Conservation (phyloP, 1,140 invertebrate genomes). For the Nymphalis io region DNA sequence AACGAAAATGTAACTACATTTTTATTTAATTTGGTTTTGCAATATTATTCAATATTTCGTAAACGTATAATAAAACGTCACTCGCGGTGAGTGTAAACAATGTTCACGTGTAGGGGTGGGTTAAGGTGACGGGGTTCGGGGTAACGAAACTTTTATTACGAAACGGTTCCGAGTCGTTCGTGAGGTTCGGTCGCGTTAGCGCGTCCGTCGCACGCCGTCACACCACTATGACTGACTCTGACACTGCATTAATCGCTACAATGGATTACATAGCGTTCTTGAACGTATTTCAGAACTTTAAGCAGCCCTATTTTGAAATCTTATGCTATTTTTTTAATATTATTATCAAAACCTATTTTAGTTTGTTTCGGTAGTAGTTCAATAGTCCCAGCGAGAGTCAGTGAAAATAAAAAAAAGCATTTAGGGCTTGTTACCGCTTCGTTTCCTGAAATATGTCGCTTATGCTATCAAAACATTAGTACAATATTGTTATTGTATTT, state of each 20-base stretch:
- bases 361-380: too few relatives aligned
- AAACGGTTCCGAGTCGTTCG: conserved; percentile 53
- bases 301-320: neutral
- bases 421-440: too few relatives aligned
- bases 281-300: neutral
- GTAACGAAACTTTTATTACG: conserved; percentile 53
- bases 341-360: neutral
- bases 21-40: too few relatives aligned
- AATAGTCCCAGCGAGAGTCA: too few relatives aligned
- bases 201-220: conserved; percentile 53
- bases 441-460: too few relatives aligned
- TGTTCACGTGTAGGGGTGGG: conserved; percentile 39
- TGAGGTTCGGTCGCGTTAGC: conserved; percentile 44
- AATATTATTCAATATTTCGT: too few relatives aligned
- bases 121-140: conserved; percentile 27
- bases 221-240: conserved; percentile 51
- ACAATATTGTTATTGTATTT: too few relatives aligned
- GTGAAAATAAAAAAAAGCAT: too few relatives aligned
- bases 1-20: too few relatives aligned
- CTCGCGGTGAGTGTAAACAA: conserved; percentile 43
- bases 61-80: conserved; percentile 28
- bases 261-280: conserved; percentile 2
- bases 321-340: neutral
- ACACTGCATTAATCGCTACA: neutral
- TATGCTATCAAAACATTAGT: too few relatives aligned